phyloP scores from a whole-genome alignment of 2,888 invertebrate genomes.

The Cataglyphis rosenhaueri region DNA sequence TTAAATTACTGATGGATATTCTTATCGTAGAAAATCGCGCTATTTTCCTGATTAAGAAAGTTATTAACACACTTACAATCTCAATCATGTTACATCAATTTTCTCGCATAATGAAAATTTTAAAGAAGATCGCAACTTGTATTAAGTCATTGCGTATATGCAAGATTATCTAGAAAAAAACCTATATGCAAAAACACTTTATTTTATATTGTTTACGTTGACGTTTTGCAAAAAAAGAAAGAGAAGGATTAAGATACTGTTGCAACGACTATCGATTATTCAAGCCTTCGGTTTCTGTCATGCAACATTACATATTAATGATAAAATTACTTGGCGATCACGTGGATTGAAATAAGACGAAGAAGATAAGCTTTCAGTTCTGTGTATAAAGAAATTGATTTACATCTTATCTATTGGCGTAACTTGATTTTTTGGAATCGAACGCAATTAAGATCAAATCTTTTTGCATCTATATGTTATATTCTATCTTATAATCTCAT shows the following conservation, averaged over 20 bases:
- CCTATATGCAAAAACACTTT: background rate
- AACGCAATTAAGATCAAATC: background rate
- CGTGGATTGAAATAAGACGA: background rate
- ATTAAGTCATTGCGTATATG: slow-evolving; percentile 9
- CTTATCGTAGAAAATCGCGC: slow-evolving; percentile 30
- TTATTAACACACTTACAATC: slow-evolving; percentile 44
- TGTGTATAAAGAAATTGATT: background rate
- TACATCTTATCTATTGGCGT: background rate
- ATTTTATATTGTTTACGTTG: background rate
- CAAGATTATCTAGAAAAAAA: background rate
- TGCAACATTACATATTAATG: background rate
- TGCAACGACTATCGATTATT: background rate
- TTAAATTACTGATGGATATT: slow-evolving; percentile 7
- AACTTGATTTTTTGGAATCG: background rate
- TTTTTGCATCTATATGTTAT: background rate
- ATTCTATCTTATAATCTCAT: background rate
- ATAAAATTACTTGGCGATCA: background rate
- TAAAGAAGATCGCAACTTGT: background rate
- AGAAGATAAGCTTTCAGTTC: background rate
- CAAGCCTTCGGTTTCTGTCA: background rate
- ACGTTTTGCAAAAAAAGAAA: background rate
- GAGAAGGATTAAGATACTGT: background rate
- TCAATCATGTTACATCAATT: slow-evolving; percentile 40
- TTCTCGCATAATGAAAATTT: slow-evolving; percentile 7
- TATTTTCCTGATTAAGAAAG: slow-evolving; percentile 26